A percentile compares a stretch with the other conserved stretches of the same genome.
phyloP scores from a whole-genome alignment of 2,113 vertebrate genomes.

The Orycteropus afer region DNA sequence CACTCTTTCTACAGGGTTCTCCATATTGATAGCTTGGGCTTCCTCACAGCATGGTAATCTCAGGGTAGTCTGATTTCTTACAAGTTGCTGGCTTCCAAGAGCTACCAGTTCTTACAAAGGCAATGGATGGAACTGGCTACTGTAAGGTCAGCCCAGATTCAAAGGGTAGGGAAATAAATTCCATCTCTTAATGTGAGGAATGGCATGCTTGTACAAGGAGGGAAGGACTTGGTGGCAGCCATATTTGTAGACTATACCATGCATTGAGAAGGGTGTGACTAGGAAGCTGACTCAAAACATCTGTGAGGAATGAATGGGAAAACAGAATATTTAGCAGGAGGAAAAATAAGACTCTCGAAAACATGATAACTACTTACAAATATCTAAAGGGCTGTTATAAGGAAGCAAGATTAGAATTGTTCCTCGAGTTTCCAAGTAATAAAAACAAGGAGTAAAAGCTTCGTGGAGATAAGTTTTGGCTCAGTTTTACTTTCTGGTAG shows the following conservation, averaged over 20 bases:
- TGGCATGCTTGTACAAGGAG: not conserved
- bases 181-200: not conserved
- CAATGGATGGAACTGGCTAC: not conserved
- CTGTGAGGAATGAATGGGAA: not conserved
- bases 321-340: not conserved
- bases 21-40: not conserved
- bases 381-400: not conserved
- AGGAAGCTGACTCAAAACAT: not conserved
- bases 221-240: not conserved
- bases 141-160: not conserved
- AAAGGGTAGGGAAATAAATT: not conserved
- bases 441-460: not conserved
- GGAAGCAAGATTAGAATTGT: not conserved
- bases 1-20: not conserved
- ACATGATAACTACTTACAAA: not conserved
- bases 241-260: not conserved
- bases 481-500: not conserved
- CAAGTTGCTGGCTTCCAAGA: not conserved
- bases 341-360: not conserved
- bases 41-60: not conserved
- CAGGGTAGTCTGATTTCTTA: not conserved
- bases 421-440: not conserved
- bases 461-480: not conserved
- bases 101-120: not conserved
- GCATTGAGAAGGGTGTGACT: not conserved